Base-by-base conservation (phyloP, 2,113 vertebrate genomes). In the Shinisaurus crocodilurus region DNA sequence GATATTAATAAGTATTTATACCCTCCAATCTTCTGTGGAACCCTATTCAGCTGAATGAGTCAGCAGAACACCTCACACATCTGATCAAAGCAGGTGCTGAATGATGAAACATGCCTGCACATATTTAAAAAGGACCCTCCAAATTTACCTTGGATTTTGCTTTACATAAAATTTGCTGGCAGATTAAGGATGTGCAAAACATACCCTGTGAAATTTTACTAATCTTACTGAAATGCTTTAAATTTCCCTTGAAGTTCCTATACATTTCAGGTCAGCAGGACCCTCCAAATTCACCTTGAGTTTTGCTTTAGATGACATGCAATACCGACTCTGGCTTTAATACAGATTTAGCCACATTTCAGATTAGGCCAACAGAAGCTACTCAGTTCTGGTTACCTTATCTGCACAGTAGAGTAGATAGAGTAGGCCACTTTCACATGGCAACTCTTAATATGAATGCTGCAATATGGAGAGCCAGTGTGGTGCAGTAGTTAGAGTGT, bases 1-100 rank as follows among this genome's bases (percentile, higher is more conserved):
- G 77, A n/a, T 89, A 70, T 86, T 92, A 50, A 86, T 90, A 87
- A 88, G 0, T 43, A 32, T 79, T 79, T 79, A 80, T 34, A 67
- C 20, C 60, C 8, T 45, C 18, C 6, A 48, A 79, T 16, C 5
- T 23, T n/a, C 76, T 57, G 3, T 43, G 72, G 16, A 77, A 65
- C 7, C 9, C 29, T 32, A 20, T 29, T 80, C 25, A 29, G 25
- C 12, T 88, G 40, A 87, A 77, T 25, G 40, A 76, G 34, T 69
- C 43, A 69, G 40, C 23, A 12, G 16, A 69, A 23, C 9, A 37
- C 2, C 4, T n/a, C 29, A 48, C 9, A n/a, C n/a, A 43, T 15
- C 5, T 40, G 25, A 37, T 20, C 9, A 13, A 60, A 76, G 37
- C 23, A 63, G 13, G 50, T 76, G 63, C 37, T 45, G 29, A 37